Base-by-base conservation (phyloP, 37 sponge, comb jelly and placozoan genomes). In the Lycopodina hypogea region DNA sequence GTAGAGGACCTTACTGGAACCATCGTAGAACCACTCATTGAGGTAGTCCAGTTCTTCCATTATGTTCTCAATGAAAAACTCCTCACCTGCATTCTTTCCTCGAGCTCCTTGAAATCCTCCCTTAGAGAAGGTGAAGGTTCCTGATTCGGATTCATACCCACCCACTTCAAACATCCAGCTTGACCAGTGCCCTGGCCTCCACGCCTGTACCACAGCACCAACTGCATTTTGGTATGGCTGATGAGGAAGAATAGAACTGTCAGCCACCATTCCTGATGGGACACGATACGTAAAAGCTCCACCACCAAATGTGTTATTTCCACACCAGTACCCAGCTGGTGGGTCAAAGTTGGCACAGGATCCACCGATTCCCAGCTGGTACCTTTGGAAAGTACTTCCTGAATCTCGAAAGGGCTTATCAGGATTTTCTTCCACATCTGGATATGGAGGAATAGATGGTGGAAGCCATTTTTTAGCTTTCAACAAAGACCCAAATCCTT, bases 41-140 rank as follows among this genome's bases (percentile, higher is more conserved):
- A 86, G 90, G 2, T 86, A 58, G 39, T 90, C 90, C 56, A 90
- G 68, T 32, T 78, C 75, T 45, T 90, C 86, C 37, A 85, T 45
- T 30, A 84, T 73, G 68, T 81, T 80, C 68, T 90, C 90, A 35
- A 90, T 41, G 18, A 78, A 79, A 55, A 76, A 79, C 60, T 85
- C 82, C 39, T 74, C 88, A 48, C 88, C 88, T 32, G n/a, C 28
- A n/a, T 45, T n/a, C 38, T 74, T 57, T 21, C 91, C 91, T 38
- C 91, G 63, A 19, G 91, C 91, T 42, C 83, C 92, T 37, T 91
- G 92, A 37, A 69, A 91, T 23, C 92, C 92, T 23, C 92, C 92
- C 24, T 71, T 74, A 23, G 57, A 48, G 61, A 83, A 91, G 19
- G 19, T 70, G 56, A 90, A 69, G 32, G 57, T 52, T 8, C 63